These are phyloP conservation scores for Lethenteron camtschaticum DNA, from an alignment of 2,113 vertebrate genomes.

Conservation along the genomic window DNA sequence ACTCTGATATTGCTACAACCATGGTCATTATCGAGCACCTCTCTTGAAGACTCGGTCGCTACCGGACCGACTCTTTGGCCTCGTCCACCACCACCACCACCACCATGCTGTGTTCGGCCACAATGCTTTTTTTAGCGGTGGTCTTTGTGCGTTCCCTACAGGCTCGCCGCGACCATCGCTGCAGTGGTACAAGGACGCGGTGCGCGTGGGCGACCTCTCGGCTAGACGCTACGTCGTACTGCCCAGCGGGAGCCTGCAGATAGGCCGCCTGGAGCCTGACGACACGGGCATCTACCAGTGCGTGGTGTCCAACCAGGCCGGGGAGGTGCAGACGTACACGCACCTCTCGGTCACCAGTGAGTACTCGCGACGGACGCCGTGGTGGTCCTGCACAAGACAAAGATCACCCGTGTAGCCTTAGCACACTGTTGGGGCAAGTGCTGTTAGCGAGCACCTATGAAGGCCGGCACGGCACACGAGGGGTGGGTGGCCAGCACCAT, in stretches of 20 bases:
- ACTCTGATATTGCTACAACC: too few species aligned
- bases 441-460: rapidly evolving
- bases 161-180: constrained; percentile 59
- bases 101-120: too few species aligned
- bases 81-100: too few species aligned
- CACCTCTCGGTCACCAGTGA: constrained; percentile 90
- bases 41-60: too few species aligned
- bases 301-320: constrained; percentile 53
- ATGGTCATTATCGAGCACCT: too few species aligned
- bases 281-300: constrained; percentile 97
- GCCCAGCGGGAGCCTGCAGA: constrained; percentile 51
- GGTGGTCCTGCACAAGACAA: not conserved
- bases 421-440: not conserved
- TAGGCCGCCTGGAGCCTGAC: constrained; percentile 58
- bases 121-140: not conserved
- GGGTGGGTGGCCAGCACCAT: too few species aligned
- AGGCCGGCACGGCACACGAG: not conserved
- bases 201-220: constrained; percentile 36
- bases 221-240: constrained; percentile 49
- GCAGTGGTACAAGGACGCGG: constrained; percentile 78
- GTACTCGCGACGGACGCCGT: constrained; percentile 7
- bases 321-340: constrained; percentile 83
- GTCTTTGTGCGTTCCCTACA: constrained; percentile 15
- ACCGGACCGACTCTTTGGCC: too few species aligned
- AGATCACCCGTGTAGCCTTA: too few species aligned